These are phyloP conservation scores for Takifugu ocellatus DNA, from an alignment of 2,797 vertebrate species.

Conservation along the genomic window DNA sequence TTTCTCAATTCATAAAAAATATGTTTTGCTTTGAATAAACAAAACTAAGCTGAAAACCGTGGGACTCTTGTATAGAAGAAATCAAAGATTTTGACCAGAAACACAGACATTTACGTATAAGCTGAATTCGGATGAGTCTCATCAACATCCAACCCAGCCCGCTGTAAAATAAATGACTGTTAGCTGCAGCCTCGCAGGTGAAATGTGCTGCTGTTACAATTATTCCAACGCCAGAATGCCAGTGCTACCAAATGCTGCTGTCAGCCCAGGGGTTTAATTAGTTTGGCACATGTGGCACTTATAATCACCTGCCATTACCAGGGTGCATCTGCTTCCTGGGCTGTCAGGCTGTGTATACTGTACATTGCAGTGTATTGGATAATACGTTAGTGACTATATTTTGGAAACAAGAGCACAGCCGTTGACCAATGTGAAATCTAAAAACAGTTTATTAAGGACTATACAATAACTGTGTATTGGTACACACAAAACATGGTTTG, in stretches of 20 bases:
- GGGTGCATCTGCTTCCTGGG: slow-evolving; percentile 92
- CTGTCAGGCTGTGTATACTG: slow-evolving; percentile 79
- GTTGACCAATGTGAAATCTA: slow-evolving; percentile 15
- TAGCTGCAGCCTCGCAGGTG: slow-evolving; percentile 76
- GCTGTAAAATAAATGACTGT: slow-evolving; percentile 80
- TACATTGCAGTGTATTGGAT: slow-evolving; percentile 48
- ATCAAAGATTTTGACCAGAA: slow-evolving; percentile 16
- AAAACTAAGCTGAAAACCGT: too few species aligned
- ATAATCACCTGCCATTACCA: slow-evolving; percentile 99
- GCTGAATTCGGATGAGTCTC: slow-evolving; percentile 35
- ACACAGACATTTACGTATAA: slow-evolving; percentile 36
- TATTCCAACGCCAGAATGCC: slow-evolving; percentile 86
- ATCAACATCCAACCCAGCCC: slow-evolving; percentile 55
- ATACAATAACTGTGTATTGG: slow-evolving; percentile 7
- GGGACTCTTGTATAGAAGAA: not conserved
- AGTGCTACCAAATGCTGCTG: slow-evolving; percentile 91
- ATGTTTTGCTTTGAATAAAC: too few species aligned
- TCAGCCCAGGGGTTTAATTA: slow-evolving; percentile 94
- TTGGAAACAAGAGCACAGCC: slow-evolving; percentile 27
- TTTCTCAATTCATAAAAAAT: too few species aligned
- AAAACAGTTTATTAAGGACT: slow-evolving; percentile 23
- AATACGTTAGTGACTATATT: slow-evolving; percentile 31
- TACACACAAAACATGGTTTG: not conserved
- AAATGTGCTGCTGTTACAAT: slow-evolving; percentile 78
- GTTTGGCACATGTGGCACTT: slow-evolving; percentile 90